These are phyloP conservation scores for Piezodorus guildinii DNA, from an alignment of 1,140 invertebrate genomes.

Conservation along the genomic window DNA sequence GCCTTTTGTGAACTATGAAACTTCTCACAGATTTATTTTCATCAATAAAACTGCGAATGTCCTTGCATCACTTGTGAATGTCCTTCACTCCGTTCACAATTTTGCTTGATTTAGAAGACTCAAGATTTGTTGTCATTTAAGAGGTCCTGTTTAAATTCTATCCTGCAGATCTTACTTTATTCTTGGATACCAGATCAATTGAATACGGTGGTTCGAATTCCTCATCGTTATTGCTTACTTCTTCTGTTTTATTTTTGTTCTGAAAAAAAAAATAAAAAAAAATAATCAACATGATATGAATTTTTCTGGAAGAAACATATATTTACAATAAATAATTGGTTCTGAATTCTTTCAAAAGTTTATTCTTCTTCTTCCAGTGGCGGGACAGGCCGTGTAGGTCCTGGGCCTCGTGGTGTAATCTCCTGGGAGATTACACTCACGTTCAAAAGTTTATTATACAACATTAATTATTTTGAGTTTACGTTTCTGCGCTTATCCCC, in stretches of 20 bases:
- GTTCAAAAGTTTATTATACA: too few species aligned
- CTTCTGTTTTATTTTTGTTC: slow-evolving; percentile 20
- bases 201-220: slow-evolving; percentile 33
- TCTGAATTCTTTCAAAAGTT: too few species aligned
- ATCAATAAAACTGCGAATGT: neutral
- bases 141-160: slow-evolving; percentile 28
- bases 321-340: too few species aligned
- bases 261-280: slow-evolving; percentile 2
- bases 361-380: too few species aligned
- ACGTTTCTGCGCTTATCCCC: too few species aligned
- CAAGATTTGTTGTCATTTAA: slow-evolving; percentile 15
- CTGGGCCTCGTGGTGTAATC: too few species aligned
- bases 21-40: neutral
- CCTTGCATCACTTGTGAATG: too few species aligned
- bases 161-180: slow-evolving; percentile 17
- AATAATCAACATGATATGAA: too few species aligned
- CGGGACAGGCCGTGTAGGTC: too few species aligned
- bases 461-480: too few species aligned
- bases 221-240: slow-evolving; percentile 24
- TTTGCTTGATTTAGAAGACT: neutral
- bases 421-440: too few species aligned
- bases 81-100: neutral
- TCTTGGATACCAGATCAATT: slow-evolving; percentile 20
- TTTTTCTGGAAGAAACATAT: too few species aligned
- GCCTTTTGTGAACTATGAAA: neutral